A percentile compares a stretch with the other conserved stretches of the same genome.
Conservation (phyloP, 2,113 vertebrate genomes). For the Pygathrix nemaeus region DNA sequence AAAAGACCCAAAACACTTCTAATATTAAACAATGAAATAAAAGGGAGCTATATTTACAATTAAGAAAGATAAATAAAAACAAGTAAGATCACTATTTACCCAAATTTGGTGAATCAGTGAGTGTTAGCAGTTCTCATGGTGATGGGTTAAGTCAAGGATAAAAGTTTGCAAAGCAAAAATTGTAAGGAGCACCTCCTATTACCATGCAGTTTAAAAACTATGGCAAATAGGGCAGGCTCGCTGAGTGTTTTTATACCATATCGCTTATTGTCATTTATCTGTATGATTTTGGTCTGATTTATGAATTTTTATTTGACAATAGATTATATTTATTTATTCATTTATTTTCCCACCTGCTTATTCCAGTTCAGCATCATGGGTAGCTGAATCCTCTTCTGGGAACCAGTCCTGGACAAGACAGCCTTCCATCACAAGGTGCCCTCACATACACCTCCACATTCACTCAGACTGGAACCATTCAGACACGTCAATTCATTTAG, state of each 20-base stretch:
- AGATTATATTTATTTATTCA: no score
- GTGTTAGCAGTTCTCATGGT: no score
- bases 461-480: background rate
- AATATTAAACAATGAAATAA: background rate
- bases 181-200: no score
- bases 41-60: background rate
- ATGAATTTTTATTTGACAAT: no score
- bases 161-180: no score
- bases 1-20: background rate
- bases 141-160: no score
- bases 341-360: background rate
- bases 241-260: no score
- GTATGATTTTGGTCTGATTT: no score
- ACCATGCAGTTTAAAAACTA: no score
- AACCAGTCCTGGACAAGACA: background rate
- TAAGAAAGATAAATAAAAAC: background rate
- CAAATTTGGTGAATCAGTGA: background rate
- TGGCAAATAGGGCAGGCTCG: no score
- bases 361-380: background rate
- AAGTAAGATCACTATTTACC: background rate
- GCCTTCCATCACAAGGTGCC: background rate
- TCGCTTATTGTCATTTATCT: no score
- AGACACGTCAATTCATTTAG: background rate
- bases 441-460: background rate
- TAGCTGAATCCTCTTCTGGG: background rate